A percentile compares a stretch with the other conserved stretches of the same genome.
Evolutionary conservation across 2,888 invertebrate species (phyloP).

Genomic region (Agrochola lychnidis): DNA sequence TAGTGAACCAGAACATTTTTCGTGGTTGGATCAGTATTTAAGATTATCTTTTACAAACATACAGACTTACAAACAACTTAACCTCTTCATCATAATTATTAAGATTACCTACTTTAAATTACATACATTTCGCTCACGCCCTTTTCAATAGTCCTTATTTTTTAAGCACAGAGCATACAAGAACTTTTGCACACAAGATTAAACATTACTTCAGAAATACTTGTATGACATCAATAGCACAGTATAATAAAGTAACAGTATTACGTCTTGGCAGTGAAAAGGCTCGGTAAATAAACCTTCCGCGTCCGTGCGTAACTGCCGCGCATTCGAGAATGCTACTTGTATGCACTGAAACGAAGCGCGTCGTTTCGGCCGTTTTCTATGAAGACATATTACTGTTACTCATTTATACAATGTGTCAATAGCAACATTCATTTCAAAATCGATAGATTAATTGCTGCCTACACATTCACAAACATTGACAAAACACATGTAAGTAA

Average conservation of each 20-base stretch:
- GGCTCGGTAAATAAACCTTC: no score
- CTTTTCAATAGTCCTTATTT: background rate
- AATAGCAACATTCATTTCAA: background rate
- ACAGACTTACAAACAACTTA: background rate
- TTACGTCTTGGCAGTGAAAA: no score
- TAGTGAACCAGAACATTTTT: no score
- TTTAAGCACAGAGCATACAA: background rate
- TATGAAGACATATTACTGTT: no score
- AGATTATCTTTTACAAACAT: background rate
- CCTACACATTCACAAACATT: background rate
- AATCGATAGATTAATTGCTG: background rate
- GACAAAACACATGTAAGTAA: slow-evolving; percentile 6
- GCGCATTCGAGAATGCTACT: no score
- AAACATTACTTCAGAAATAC: background rate
- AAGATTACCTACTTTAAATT: background rate
- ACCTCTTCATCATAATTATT: background rate
- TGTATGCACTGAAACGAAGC: no score
- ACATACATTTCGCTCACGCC: background rate
- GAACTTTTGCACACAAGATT: background rate
- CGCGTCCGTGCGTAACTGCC: no score
- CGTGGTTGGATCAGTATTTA: no score
- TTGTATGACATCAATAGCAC: background rate
- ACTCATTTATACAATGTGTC: no score
- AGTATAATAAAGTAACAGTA: no score
- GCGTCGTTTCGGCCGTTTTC: no score